phyloP scores from a whole-genome alignment of 2,888 invertebrate species.

The Cybosia mesomella region DNA sequence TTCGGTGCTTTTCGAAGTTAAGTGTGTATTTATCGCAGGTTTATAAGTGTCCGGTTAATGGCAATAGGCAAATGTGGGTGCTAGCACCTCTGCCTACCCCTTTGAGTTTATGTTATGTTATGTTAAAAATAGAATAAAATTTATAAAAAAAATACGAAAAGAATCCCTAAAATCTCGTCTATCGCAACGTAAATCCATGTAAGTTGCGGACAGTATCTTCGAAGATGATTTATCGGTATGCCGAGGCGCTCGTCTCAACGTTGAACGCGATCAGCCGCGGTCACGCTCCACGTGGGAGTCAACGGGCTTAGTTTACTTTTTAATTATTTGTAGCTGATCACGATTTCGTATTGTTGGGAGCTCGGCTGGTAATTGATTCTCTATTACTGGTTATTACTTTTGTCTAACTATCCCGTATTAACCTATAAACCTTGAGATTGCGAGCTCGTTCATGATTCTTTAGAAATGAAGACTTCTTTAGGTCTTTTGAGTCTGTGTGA shows the following conservation, averaged over 20 bases:
- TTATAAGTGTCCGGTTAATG: no score
- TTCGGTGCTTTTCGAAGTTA: no score
- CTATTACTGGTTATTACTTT: slow-evolving; percentile 22
- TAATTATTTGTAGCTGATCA: slow-evolving; percentile 49
- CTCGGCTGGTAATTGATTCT: slow-evolving; percentile 34
- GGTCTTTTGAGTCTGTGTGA: background rate
- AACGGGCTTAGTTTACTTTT: slow-evolving; percentile 22
- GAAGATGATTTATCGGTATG: slow-evolving; percentile 54
- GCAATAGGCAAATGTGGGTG: no score
- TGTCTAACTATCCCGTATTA: slow-evolving; percentile 5
- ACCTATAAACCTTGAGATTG: background rate
- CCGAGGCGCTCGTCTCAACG: slow-evolving; percentile 5
- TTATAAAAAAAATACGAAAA: no score
- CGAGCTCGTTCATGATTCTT: background rate
- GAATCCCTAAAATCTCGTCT: background rate
- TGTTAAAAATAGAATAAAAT: no score
- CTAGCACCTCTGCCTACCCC: no score
- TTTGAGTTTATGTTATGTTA: no score
- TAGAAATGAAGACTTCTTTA: background rate
- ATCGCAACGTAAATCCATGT: slow-evolving; percentile 1
- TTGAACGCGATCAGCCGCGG: slow-evolving; percentile 19
- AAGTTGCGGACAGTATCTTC: slow-evolving; percentile 41
- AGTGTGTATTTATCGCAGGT: no score
- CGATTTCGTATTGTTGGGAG: slow-evolving; percentile 35
- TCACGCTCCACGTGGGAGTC: slow-evolving; percentile 49